These are phyloP conservation scores for Proteles cristata DNA, from an alignment of 2,113 vertebrate genomes.

Conservation along the genomic window DNA sequence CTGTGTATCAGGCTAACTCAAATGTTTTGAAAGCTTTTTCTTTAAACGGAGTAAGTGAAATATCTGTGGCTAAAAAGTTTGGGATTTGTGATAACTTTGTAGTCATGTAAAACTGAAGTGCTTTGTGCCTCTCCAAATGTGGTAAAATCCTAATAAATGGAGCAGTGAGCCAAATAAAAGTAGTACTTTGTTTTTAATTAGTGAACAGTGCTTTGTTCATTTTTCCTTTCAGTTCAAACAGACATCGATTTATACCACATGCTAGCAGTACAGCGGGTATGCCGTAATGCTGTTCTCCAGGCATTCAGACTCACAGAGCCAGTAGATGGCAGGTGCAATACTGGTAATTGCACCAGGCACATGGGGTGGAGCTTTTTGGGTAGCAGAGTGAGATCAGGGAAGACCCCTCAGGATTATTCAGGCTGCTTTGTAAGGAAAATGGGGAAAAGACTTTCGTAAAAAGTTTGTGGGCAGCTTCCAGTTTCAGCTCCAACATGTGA, in stretches of 20 bases:
- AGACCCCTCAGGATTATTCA: background rate
- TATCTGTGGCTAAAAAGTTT: conserved; percentile 74
- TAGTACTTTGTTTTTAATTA: conserved; percentile 69
- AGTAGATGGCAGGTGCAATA: background rate
- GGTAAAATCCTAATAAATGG: conserved; percentile 80
- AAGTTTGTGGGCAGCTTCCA: background rate
- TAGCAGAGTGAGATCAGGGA: background rate
- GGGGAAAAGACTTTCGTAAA: background rate
- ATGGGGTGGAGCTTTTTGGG: background rate
- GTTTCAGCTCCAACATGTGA: background rate
- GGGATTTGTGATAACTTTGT: conserved; percentile 79
- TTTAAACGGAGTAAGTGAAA: conserved; percentile 67
- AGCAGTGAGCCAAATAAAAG: conserved; percentile 70
- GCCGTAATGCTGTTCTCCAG: background rate
- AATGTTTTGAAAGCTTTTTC: conserved; percentile 70
- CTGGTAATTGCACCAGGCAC: background rate
- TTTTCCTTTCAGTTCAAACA: background rate
- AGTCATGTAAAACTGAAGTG: conserved; percentile 76
- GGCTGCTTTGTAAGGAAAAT: background rate
- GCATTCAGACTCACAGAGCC: background rate
- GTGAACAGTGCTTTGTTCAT: background rate
- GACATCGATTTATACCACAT: background rate
- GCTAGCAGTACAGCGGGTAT: background rate
- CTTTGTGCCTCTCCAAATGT: conserved; percentile 76
- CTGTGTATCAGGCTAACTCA: conserved; percentile 60